Evolutionary conservation across 2,888 invertebrate genomes (phyloP).

Genomic region (Parascotia fuliginaria): DNA sequence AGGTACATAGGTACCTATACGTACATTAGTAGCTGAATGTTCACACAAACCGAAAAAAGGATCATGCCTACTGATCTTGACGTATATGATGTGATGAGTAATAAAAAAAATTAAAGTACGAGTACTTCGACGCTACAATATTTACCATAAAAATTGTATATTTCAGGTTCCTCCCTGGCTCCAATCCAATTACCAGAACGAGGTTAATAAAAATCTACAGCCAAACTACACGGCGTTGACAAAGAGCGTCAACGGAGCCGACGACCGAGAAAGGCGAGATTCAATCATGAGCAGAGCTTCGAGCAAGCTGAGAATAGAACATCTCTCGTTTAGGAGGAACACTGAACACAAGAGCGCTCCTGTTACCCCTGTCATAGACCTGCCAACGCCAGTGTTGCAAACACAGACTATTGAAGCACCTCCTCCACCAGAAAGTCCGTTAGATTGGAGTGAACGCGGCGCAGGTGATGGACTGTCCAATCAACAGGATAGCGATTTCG

Average conservation of each 20-base stretch:
- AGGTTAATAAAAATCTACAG: slow-evolving; percentile 81
- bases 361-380: slow-evolving; percentile 62
- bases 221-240: slow-evolving; percentile 77
- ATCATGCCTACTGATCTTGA: no score
- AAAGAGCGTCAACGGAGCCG: slow-evolving; percentile 71
- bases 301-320: slow-evolving; percentile 77
- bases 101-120: no score
- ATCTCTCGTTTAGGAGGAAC: slow-evolving; percentile 70
- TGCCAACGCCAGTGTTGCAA: slow-evolving; percentile 51
- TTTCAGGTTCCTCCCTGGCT: slow-evolving; percentile 91
- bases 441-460: slow-evolving; percentile 91
- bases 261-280: slow-evolving; percentile 73
- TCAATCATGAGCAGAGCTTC: slow-evolving; percentile 80
- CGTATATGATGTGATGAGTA: no score
- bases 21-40: no score
- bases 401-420: slow-evolving; percentile 58
- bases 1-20: no score
- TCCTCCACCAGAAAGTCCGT: slow-evolving; percentile 76
- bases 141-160: not conserved
- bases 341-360: slow-evolving; percentile 67
- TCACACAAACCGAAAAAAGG: no score
- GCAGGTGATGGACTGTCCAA: slow-evolving; percentile 94
- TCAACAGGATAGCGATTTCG: slow-evolving; percentile 94
- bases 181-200: slow-evolving; percentile 87
- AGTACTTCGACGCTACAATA: not conserved